Evolutionary conservation across 1,140 invertebrate species (phyloP).

Genomic region (Camponotus pennsylvanicus): DNA sequence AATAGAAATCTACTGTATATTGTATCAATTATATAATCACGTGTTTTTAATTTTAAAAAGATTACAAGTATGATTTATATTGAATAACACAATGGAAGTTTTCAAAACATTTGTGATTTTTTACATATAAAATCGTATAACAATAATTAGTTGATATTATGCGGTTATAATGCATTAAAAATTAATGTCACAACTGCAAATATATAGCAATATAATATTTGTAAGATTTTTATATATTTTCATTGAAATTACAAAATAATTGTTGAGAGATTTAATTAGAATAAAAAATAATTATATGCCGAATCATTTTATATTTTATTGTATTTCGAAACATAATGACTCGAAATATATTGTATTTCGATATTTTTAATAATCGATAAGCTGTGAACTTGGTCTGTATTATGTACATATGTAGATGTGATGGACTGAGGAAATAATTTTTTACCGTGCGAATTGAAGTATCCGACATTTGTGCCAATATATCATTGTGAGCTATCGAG

Average conservation of each 20-base stretch:
- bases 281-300: neutral
- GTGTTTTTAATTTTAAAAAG: constrained; percentile 49
- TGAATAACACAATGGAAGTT: constrained; percentile 17
- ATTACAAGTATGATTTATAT: constrained; percentile 32
- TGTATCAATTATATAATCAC: neutral
- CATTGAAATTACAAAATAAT: constrained; percentile 57
- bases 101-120: constrained; percentile 52
- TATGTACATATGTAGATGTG: constrained; percentile 35
- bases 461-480: constrained; percentile 67
- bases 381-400: constrained; percentile 17
- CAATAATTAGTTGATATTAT: constrained; percentile 4
- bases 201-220: constrained; percentile 54
- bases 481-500: constrained; percentile 33
- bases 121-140: constrained; percentile 35
- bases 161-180: neutral
- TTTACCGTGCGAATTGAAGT: constrained; percentile 13
- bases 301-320: neutral
- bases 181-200: constrained; percentile 7
- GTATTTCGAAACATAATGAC: constrained; percentile 46
- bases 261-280: constrained; percentile 68
- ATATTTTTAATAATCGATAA: neutral
- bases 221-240: constrained; percentile 70
- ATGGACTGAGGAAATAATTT: constrained; percentile 3
- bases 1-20: constrained; percentile 26
- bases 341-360: constrained; percentile 14